Percentiles rank a stretch among this genome's conserved stretches.
phyloP scores from a whole-genome alignment of 1,140 invertebrate genomes.

The Meloidogyne exigua region DNA sequence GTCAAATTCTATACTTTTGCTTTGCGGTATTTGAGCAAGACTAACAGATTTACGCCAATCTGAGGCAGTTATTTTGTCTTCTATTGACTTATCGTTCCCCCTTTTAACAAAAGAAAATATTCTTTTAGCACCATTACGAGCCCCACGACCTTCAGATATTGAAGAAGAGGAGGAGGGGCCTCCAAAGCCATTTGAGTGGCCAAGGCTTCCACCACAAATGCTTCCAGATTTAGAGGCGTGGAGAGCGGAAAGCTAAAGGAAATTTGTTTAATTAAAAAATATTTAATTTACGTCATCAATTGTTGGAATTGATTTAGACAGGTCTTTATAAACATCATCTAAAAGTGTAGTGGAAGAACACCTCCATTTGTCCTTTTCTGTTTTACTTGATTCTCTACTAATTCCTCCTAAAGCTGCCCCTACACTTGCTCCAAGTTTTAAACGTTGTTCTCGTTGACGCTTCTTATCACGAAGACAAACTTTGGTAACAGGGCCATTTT shows the following conservation, averaged over 20 bases:
- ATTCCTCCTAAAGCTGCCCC: constrained; percentile 40
- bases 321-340: constrained; percentile 56
- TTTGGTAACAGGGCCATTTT: constrained; percentile 11
- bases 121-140: constrained; percentile 2
- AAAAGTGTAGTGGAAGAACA: constrained; percentile 57
- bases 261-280: not conserved
- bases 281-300: constrained; percentile 56
- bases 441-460: constrained; percentile 33
- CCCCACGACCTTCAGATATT: constrained; percentile 1
- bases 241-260: constrained; percentile 27
- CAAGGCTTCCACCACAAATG: not conserved
- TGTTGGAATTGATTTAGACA: constrained; percentile 58
- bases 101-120: constrained; percentile 15
- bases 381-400: constrained; percentile 3
- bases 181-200: not conserved
- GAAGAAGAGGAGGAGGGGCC: not conserved
- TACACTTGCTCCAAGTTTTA: constrained; percentile 32
- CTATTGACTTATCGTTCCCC: not conserved
- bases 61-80: not conserved
- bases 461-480: constrained; percentile 61
- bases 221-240: constrained; percentile 2
- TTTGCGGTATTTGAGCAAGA: constrained; percentile 14
- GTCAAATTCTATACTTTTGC: constrained; percentile 9
- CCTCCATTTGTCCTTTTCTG: constrained; percentile 54
- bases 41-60: constrained; percentile 28